Evolutionary conservation across 1,140 invertebrate genomes (phyloP), one percentile per base, ranked within the genome.

Genomic region (Varroa destructor): DNA sequence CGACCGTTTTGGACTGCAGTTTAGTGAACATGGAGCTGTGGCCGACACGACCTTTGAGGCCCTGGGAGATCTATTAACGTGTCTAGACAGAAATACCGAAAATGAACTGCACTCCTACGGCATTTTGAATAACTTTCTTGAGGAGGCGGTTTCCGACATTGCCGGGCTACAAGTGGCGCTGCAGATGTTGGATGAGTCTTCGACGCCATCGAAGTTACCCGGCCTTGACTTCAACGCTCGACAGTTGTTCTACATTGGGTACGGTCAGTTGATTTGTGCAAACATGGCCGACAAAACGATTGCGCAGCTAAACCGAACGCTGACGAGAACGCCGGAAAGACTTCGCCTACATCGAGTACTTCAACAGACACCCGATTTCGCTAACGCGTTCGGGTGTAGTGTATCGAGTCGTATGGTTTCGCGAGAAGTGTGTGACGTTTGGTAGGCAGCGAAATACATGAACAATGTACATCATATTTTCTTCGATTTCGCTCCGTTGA

Each of bases 231-330:
- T 36, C 37, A 46, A 67, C 12, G 40, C 37, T 8, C 40, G 46
- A 67, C 61, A 67, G 36, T 4, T 67, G 61, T 67, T 67, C 61
- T 67, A 67, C 61, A 67, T 67, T 1, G 61, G 40, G 1, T 67
- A 67, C 8, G 61, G 61, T 1, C 61, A 67, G 36, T 37, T 67
- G 14, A 67, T 67, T 12, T 67, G 61, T 8, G 12, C 40, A 8
- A 40, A 46, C 10, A 67, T 67, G 61, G 40, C 61, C 61, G 61
- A n/a, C 37, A 43, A 12, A 12, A 40, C 12, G 36, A 46, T 67
- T 37, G 61, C 37, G 40, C 46, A 4, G 40, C 12, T 67, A 37
- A 67, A 67, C 36, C 10, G 37, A 25, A 67, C 61, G 37, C 14
- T 67, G 10, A 67, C 40, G 0, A 40, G 61, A 40, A 37, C 61